Percentiles rank a stretch among this genome's conserved stretches.
Evolutionary conservation across 2,888 invertebrate genomes (phyloP).

Genomic region (Campaea margaritaria): DNA sequence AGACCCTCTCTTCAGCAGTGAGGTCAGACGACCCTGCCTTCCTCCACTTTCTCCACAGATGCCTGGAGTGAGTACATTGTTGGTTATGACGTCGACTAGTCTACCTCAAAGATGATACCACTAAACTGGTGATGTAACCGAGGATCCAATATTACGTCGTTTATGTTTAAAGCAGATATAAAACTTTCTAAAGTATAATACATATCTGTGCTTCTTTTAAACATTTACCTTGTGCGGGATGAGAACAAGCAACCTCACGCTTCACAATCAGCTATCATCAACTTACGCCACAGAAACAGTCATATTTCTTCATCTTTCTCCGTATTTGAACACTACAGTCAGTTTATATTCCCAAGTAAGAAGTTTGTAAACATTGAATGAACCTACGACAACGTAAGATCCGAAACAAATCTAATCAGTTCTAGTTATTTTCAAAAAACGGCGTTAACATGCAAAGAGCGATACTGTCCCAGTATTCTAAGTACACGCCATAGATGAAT

Average conservation of each 20-base stretch:
- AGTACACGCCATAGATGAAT: background rate
- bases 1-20: conserved; percentile 91
- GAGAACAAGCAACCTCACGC: too few relatives aligned
- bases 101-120: too few relatives aligned
- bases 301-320: too few relatives aligned
- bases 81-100: too few relatives aligned
- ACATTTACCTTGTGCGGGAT: too few relatives aligned
- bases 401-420: conserved; percentile 5
- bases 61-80: conserved; percentile 91
- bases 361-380: background rate
- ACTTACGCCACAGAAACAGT: too few relatives aligned
- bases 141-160: too few relatives aligned
- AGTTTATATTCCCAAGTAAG: background rate
- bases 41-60: conserved; percentile 95
- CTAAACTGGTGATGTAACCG: too few relatives aligned
- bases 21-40: conserved; percentile 95
- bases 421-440: background rate
- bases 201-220: too few relatives aligned
- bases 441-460: conserved; percentile 3
- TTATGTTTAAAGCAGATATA: too few relatives aligned
- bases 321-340: background rate
- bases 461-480: conserved; percentile 1
- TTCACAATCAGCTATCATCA: too few relatives aligned
- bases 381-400: background rate
- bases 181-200: too few relatives aligned